Conservation (phyloP, 2,888 invertebrate genomes). For the Drosophila percnosoma region DNA sequence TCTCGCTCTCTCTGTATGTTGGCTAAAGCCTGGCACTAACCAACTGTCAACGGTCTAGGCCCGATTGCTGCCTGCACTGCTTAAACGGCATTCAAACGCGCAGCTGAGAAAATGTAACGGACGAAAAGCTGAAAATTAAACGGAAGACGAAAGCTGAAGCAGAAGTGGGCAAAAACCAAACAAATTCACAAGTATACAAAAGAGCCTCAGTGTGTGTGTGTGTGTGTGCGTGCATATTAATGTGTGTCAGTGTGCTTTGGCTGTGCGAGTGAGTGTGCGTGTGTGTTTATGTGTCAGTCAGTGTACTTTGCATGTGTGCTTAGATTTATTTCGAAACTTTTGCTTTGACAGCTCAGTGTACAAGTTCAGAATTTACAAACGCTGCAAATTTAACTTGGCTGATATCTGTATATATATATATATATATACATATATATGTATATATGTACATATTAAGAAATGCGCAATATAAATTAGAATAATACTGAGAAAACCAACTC, state of each 20-base stretch:
- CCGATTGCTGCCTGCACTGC: conserved; percentile 42
- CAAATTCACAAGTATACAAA: conserved; percentile 53
- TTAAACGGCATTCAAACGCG: conserved; percentile 76
- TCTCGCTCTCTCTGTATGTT: conserved; percentile 20
- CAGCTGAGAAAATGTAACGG: conserved; percentile 73
- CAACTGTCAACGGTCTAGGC: conserved; percentile 63
- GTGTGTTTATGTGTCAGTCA: conserved; percentile 42
- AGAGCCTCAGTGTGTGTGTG: conserved; percentile 28
- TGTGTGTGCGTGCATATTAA: conserved; percentile 13
- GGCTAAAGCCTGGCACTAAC: conserved; percentile 49
- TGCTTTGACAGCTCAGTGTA: conserved; percentile 8
- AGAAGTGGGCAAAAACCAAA: conserved; percentile 50
- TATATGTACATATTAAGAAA: background rate
- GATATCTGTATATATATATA: background rate
- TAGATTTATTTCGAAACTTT: conserved; percentile 46
- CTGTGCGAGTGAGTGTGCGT: conserved; percentile 2
- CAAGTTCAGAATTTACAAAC: conserved; percentile 8
- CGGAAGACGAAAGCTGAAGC: conserved; percentile 41
- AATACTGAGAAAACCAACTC: background rate
- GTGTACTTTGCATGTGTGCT: conserved; percentile 32
- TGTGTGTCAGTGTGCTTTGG: conserved; percentile 39
- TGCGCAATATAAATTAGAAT: background rate
- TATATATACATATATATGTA: background rate
- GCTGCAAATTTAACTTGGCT: background rate
- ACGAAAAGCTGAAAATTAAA: conserved; percentile 51